phyloP scores from a whole-genome alignment of 2,797 vertebrate species.

The Sternotherus odoratus region DNA sequence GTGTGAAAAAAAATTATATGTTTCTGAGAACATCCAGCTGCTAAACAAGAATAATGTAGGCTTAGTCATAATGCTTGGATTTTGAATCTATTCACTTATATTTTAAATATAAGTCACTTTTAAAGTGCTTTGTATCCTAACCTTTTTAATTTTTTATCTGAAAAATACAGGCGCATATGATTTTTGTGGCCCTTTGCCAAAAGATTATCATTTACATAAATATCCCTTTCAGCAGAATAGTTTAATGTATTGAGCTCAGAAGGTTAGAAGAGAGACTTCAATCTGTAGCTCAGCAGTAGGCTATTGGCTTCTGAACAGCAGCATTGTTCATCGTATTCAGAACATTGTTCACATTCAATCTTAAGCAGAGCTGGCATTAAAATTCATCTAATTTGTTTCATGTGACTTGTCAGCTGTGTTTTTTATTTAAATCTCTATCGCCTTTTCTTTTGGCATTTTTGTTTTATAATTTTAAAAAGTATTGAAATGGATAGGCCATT shows the following conservation, averaged over 20 bases:
- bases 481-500: conserved; percentile 69
- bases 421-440: conserved; percentile 77
- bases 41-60: background rate
- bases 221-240: conserved; percentile 72
- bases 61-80: conserved; percentile 52
- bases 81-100: conserved; percentile 52
- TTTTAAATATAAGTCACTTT: conserved; percentile 71
- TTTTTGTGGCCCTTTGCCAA: conserved; percentile 71
- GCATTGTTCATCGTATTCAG: conserved; percentile 70
- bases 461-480: conserved; percentile 53
- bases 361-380: conserved; percentile 77
- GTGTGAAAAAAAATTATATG: conserved; percentile 4
- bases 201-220: conserved; percentile 82
- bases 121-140: conserved; percentile 69
- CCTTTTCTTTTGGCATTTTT: conserved; percentile 71
- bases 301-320: conserved; percentile 75
- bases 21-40: conserved; percentile 16
- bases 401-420: conserved; percentile 84
- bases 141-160: conserved; percentile 67
- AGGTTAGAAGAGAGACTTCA: conserved; percentile 77
- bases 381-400: conserved; percentile 80
- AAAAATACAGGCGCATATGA: conserved; percentile 72
- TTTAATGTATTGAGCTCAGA: conserved; percentile 71
- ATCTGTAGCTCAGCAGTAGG: conserved; percentile 75
- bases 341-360: conserved; percentile 79